Base-by-base conservation (phyloP, 2,888 invertebrate species). In the Cyclophora albipunctata region DNA sequence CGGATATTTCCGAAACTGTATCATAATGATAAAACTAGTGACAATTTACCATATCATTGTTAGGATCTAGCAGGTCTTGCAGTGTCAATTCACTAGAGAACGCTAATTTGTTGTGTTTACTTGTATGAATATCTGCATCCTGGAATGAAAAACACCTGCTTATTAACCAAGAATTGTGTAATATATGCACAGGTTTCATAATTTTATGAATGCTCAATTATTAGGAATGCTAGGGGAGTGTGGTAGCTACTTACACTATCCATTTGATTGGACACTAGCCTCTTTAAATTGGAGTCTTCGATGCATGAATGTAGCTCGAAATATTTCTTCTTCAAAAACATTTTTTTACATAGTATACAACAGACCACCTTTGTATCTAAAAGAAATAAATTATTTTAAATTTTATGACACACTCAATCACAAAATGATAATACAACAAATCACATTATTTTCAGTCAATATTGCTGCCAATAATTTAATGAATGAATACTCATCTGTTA, bases 311-410 rank as follows among this genome's bases (percentile, higher is more conserved):
- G 86, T 7, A 60, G 49, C 42, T 75, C 73, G 55, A 80, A 81
- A 45, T 69, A 63, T 35, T 66, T 69, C 52, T 64, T 75, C 42
- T 77, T 78, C n/a, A 82, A 49, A 63, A 72, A 86, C 65, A 76
- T 78, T 62, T 79, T 84, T 57, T 83, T 84, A 61, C 86, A 86
- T n/a, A 71, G 43, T 41, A 71, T 52, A 61, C 86, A 87, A 53
- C 72, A 74, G 5, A 74, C 56, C 2, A 84, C 63, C 59, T 74
- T 79, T 5, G 62, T 66, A 55, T 78, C 85, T 86, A 20, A 20
- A 20, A 20, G 20, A 37, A 7, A 5, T 33, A 42, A 35, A 45
- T 40, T 34, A 33, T 40, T 7, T 6, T 46, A 43, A 44, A 35
- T 34, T 42, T 7, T 7, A 42, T 42, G 7, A 20, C 1, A 2